A percentile compares a stretch with the other conserved stretches of the same genome.
Evolutionary conservation across 2,888 invertebrate genomes (phyloP).

Genomic region (Cheilosia variabilis): DNA sequence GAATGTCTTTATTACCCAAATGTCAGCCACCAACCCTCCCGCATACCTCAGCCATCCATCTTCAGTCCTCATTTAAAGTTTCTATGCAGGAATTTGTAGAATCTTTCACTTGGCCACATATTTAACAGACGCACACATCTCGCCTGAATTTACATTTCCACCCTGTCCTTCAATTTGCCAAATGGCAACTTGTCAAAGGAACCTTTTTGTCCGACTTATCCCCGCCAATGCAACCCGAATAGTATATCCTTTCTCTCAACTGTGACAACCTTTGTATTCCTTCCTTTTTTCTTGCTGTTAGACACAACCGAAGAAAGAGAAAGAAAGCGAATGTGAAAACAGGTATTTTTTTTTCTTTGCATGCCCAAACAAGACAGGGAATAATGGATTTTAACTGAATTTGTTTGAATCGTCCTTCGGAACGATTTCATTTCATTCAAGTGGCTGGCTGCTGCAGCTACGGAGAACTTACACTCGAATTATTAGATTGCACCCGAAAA

Average conservation of each 20-base stretch:
- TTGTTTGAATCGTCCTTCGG: conserved; percentile 61
- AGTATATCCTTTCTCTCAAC: conserved; percentile 9
- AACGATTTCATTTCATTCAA: conserved; percentile 70
- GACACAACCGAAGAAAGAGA: conserved; percentile 1
- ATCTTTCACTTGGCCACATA: conserved; percentile 58
- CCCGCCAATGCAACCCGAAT: conserved; percentile 4
- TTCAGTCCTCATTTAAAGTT: conserved; percentile 13
- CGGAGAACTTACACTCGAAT: conserved; percentile 55
- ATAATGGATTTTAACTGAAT: conserved; percentile 69
- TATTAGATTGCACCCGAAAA: conserved; percentile 69
- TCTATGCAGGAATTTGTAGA: conserved; percentile 27
- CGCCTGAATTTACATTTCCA: conserved; percentile 55
- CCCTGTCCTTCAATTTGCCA: conserved; percentile 63
- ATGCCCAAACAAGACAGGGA: conserved; percentile 23
- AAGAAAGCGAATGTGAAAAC: background rate
- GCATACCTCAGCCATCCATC: conserved; percentile 3
- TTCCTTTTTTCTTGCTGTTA: background rate
- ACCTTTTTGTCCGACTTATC: conserved; percentile 26
- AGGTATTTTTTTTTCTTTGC: conserved; percentile 8
- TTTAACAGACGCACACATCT: conserved; percentile 55
- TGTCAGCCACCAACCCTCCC: conserved; percentile 30
- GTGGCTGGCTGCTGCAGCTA: conserved; percentile 61
- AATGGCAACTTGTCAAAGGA: conserved; percentile 69
- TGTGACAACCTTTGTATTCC: background rate
- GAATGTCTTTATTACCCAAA: conserved; percentile 56